phyloP scores from a whole-genome alignment of 2,888 invertebrate species.

The Encarsia formosa region DNA sequence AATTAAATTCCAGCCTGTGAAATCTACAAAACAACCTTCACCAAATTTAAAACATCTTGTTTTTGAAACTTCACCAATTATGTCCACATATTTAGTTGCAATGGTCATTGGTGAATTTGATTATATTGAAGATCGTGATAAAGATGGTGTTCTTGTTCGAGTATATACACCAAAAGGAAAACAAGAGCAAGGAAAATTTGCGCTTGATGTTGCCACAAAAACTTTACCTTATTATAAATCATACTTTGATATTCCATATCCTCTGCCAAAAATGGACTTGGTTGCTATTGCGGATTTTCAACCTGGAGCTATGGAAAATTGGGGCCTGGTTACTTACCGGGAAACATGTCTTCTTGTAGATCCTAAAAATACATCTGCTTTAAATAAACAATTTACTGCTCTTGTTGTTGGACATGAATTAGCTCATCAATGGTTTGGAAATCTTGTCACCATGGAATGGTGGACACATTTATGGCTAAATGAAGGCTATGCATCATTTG shows the following conservation, averaged over 20 bases:
- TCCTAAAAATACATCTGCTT: conserved; percentile 81
- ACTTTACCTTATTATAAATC: conserved; percentile 91
- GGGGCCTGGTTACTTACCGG: conserved; percentile 72
- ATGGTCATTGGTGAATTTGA: conserved; percentile 94
- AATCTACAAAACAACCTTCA: conserved; percentile 33
- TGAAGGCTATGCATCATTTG: conserved; percentile 94
- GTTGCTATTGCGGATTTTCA: conserved; percentile 95
- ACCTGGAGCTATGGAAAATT: conserved; percentile 96
- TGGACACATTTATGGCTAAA: conserved; percentile 96
- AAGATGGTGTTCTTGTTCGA: conserved; percentile 76
- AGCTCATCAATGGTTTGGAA: conserved; percentile 98
- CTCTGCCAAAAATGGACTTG: conserved; percentile 91
- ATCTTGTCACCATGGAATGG: conserved; percentile 97
- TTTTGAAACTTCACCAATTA: conserved; percentile 73
- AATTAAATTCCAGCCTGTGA: conserved; percentile 45
- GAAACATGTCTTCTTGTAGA: conserved; percentile 89
- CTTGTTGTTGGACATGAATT: conserved; percentile 88
- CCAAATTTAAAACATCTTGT: conserved; percentile 25
- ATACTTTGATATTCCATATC: conserved; percentile 92
- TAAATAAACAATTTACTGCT: conserved; percentile 79
- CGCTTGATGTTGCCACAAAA: conserved; percentile 83
- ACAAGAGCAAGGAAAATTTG: conserved; percentile 86
- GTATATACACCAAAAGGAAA: conserved; percentile 87
- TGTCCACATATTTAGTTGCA: conserved; percentile 94
- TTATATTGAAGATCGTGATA: conserved; percentile 78